A percentile compares a stretch with the other conserved stretches of the same genome.
These are phyloP conservation scores for Aphelinus atriplicis DNA, from an alignment of 1,140 invertebrate genomes.

Conservation along the genomic window DNA sequence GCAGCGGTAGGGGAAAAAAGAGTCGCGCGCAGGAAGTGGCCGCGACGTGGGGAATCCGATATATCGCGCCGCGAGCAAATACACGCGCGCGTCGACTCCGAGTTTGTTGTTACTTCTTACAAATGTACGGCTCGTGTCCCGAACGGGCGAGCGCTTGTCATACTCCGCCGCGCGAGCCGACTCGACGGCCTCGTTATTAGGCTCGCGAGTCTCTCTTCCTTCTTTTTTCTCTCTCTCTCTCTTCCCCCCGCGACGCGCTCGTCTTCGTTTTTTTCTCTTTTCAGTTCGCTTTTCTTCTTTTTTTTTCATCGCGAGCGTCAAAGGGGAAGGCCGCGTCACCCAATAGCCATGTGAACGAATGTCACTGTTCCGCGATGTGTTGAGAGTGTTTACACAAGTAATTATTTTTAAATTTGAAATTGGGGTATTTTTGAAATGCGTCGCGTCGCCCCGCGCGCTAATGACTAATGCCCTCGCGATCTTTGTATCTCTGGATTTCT, in stretches of 20 bases:
- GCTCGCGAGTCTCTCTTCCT: no score
- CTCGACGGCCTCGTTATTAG: no score
- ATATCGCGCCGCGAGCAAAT: background rate
- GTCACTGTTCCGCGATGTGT: background rate
- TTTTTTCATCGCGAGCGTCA: background rate
- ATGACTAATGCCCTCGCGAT: background rate
- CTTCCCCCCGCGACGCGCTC: no score
- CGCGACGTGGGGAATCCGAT: slow-evolving; percentile 8
- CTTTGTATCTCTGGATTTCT: no score
- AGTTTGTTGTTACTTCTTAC: slow-evolving; percentile 19
- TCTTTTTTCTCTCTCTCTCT: background rate
- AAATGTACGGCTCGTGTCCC: no score
- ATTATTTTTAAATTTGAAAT: slow-evolving; percentile 6
- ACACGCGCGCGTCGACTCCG: background rate
- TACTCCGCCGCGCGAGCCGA: no score
- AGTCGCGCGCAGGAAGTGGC: background rate
- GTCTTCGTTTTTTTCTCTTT: background rate
- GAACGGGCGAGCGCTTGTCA: no score
- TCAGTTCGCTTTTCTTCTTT: background rate
- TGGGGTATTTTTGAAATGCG: background rate
- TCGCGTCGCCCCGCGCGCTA: background rate
- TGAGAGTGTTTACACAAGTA: background rate
- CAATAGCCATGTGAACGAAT: background rate
- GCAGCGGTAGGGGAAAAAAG: no score
- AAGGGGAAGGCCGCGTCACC: background rate